Percentiles rank a stretch among this genome's conserved stretches.
Evolutionary conservation across 2,888 invertebrate genomes (phyloP).

Genomic region (Teleogryllus oceanicus): DNA sequence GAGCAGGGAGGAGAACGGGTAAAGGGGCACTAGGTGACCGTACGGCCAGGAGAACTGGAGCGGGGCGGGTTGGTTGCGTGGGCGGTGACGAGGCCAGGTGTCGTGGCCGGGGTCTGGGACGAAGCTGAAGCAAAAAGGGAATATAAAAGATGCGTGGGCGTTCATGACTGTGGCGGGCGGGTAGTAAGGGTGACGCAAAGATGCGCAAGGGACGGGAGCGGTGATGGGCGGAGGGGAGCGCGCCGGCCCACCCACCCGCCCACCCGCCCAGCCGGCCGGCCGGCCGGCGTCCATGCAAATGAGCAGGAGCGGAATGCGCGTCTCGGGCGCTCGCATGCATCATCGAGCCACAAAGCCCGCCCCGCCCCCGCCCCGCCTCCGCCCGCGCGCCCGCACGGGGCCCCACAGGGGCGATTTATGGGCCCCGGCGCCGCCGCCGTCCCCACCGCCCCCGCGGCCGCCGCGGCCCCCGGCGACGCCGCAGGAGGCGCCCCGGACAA

Average conservation of each 20-base stretch:
- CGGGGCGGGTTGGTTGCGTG: too few relatives aligned
- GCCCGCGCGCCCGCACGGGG: constrained; percentile 34
- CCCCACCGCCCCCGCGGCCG: constrained; percentile 41
- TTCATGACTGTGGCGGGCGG: too few relatives aligned
- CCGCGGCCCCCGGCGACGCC: constrained; percentile 26
- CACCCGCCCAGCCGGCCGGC: not conserved
- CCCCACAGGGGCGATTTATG: constrained; percentile 33
- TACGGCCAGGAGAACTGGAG: too few relatives aligned
- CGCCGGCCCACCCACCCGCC: not conserved
- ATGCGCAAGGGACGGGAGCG: too few relatives aligned
- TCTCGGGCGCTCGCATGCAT: not conserved
- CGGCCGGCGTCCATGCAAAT: not conserved
- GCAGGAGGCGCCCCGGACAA: constrained; percentile 44
- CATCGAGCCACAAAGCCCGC: not conserved
- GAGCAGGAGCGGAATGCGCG: not conserved
- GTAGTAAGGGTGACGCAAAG: too few relatives aligned
- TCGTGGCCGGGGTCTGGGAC: too few relatives aligned
- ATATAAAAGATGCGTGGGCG: too few relatives aligned
- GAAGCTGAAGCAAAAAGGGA: too few relatives aligned
- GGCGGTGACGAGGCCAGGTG: too few relatives aligned
- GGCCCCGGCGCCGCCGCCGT: constrained; percentile 31
- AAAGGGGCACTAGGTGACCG: too few relatives aligned
- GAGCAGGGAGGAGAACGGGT: too few relatives aligned
- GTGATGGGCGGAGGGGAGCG: not conserved
- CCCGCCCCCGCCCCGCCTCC: constrained; percentile 41